Percentiles rank a stretch among this genome's conserved stretches.
These are phyloP conservation scores for Loris lydekkerianus DNA, from an alignment of 2,797 vertebrate species.

Conservation along the genomic window DNA sequence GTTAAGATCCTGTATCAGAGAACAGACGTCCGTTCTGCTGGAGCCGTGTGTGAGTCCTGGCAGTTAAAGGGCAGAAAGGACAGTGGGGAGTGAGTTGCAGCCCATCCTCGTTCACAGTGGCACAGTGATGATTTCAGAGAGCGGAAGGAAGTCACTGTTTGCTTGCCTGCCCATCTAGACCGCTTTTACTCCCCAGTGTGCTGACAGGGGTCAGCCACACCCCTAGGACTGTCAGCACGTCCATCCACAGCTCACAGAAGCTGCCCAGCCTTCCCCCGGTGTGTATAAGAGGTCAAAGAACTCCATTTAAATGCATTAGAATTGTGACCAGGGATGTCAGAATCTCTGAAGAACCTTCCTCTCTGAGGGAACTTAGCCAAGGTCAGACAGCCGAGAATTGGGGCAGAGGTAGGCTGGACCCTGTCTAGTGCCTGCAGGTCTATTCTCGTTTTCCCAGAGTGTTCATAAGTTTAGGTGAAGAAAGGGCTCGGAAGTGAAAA, in stretches of 20 bases:
- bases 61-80: neutral
- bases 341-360: neutral
- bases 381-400: neutral
- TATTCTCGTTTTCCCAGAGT: neutral
- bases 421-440: neutral
- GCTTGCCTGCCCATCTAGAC: neutral
- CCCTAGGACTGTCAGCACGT: neutral
- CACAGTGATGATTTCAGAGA: fast-evolving
- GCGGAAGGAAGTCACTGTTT: neutral
- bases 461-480: neutral
- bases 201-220: neutral
- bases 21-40: neutral
- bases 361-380: neutral
- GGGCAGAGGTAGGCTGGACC: neutral
- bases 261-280: neutral
- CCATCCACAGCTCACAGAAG: neutral
- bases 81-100: neutral
- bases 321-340: neutral
- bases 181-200: neutral
- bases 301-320: neutral
- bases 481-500: neutral
- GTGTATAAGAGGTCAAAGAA: neutral
- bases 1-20: neutral
- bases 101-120: fast-evolving
- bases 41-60: fast-evolving